Conservation (phyloP, 2,888 invertebrate genomes). For the Phrixothrix hirtus region DNA sequence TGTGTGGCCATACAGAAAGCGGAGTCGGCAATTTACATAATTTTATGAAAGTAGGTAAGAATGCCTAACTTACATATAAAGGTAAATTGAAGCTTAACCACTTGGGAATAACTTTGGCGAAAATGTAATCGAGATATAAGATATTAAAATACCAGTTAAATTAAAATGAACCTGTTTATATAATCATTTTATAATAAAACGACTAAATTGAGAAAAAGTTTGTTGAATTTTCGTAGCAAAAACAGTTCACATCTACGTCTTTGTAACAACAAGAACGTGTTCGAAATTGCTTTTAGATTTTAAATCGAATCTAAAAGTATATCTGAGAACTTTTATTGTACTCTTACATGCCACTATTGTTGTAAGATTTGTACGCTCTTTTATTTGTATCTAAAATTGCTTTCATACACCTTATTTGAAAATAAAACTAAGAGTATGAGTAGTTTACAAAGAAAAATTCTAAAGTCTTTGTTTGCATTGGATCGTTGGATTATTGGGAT, state of each 20-base stretch:
- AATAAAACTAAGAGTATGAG: too few species aligned
- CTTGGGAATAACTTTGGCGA: background rate
- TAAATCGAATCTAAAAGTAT: slow-evolving; percentile 27
- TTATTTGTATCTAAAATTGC: slow-evolving; percentile 9
- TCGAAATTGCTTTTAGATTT: slow-evolving; percentile 27
- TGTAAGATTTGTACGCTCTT: slow-evolving; percentile 16
- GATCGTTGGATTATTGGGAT: too few species aligned
- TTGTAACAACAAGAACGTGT: slow-evolving; percentile 23
- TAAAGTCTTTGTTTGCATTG: too few species aligned
- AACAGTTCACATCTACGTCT: slow-evolving; percentile 17
- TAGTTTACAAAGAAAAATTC: too few species aligned
- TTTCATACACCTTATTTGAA: slow-evolving; percentile 5
- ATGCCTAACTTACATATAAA: slow-evolving; percentile 12
- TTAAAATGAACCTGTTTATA: background rate
- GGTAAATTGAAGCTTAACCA: slow-evolving; percentile 11
- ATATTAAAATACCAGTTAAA: background rate
- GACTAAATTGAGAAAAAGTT: background rate
- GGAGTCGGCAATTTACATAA: slow-evolving; percentile 19
- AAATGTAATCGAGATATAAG: slow-evolving; percentile 1
- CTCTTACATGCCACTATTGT: slow-evolving; percentile 21
- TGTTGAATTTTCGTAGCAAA: background rate
- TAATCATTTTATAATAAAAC: slow-evolving; percentile 1
- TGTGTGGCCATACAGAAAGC: slow-evolving; percentile 15
- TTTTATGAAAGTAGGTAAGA: slow-evolving; percentile 21
- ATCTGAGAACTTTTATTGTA: slow-evolving; percentile 25